phyloP scores from a whole-genome alignment of 2,113 vertebrate genomes.

The Albula goreensis region DNA sequence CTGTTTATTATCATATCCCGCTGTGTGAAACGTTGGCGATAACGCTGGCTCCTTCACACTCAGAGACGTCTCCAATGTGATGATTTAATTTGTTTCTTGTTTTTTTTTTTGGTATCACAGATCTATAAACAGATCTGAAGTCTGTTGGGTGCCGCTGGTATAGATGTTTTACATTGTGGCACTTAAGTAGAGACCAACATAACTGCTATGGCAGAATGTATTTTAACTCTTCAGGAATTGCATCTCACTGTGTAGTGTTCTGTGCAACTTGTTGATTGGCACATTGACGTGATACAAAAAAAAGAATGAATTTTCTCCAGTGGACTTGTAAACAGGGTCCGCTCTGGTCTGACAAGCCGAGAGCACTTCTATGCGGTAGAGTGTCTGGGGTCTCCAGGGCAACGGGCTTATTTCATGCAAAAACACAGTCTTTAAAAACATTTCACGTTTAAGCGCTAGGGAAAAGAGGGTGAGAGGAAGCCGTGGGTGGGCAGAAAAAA shows the following conservation, averaged over 20 bases:
- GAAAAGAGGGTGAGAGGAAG: neutral
- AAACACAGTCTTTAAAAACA: constrained; percentile 84
- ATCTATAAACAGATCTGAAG: neutral
- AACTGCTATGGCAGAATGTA: neutral
- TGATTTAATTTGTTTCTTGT: neutral
- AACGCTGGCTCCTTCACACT: neutral
- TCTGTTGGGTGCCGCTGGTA: neutral
- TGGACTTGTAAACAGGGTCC: constrained; percentile 76
- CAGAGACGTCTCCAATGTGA: neutral
- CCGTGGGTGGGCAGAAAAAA: constrained; percentile 75
- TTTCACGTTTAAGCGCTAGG: constrained; percentile 73
- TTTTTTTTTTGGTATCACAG: neutral
- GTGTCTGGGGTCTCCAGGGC: constrained; percentile 75
- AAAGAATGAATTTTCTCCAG: constrained; percentile 63
- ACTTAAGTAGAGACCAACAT: neutral
- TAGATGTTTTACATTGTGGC: neutral
- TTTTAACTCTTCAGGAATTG: neutral
- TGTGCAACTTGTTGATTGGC: constrained; percentile 6
- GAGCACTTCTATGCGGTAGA: constrained; percentile 76
- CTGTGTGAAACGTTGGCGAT: neutral
- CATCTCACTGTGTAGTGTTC: neutral
- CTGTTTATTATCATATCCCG: neutral
- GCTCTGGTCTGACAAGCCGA: constrained; percentile 69
- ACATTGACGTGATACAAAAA: neutral
- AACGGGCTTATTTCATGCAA: constrained; percentile 86